Base-by-base conservation (phyloP, 1,140 invertebrate genomes). In the Papilio xuthus region DNA sequence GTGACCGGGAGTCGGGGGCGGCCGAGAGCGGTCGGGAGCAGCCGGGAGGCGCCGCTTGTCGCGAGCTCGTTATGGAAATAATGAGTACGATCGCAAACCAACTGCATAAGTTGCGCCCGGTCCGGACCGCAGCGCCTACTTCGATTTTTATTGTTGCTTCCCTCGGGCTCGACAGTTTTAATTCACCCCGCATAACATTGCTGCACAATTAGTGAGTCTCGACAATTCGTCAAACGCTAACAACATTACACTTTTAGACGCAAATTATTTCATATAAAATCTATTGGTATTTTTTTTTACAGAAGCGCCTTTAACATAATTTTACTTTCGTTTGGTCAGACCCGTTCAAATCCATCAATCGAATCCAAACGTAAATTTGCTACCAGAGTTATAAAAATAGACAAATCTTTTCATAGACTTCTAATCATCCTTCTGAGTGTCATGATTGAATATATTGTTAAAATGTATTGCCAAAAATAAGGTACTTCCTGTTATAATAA, bases 21-120 rank as follows among this genome's bases (percentile, higher is more conserved):
- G 82, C 85, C 84, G 85, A 87, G 87, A 87, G 72, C 78, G 60
- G 60, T 28, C 78, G 82, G 82, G 83, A 84, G 80, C 81, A 78
- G 83, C 80, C 81, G 82, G 84, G 86, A 82, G 80, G 79, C 82
- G 81, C 71, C 81, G 86, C 82, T 87, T 83, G 88, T 88, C 86
- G 90, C 86, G 81, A 86, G 86, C 88, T 92, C 85, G 90, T 92
- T 93, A 90, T 85, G 85, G 85, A 89, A 92, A 89, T 92, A 92
- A 93, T 92, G 87, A 92, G 84, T 88, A 84, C 87, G 82, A 89
- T 84, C 85, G 84, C 78, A 85, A 85, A 50, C 81, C 85, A 83
- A n/a, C 79, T 82, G 86, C 84, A 87, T 82, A 87, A 86, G 81
- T 87, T 84, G 79, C 71, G 83, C 83, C 47, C 77, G 74, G 75